Evolutionary conservation across 2,113 vertebrate species (phyloP), one percentile per base, ranked within the genome.

Genomic region (Megaptera novaeangliae): DNA sequence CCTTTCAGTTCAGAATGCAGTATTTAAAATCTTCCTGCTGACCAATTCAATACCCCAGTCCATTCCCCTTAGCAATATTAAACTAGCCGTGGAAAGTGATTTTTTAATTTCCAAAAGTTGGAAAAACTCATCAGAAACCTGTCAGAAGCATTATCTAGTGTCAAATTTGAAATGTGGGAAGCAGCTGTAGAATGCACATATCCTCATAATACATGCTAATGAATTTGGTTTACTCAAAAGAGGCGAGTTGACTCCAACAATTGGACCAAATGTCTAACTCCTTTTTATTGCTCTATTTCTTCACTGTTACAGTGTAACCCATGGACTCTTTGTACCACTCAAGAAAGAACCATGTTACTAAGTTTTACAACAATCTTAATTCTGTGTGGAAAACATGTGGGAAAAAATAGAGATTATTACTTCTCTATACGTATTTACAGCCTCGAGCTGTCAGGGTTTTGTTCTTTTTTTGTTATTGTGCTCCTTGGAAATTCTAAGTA

Each of bases 291-390:
- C 95, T 88, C 75, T 97, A 41, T 92, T 97, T 96, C 2, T 39
- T 98, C 97, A 96, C 63, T 97, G 91, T 97, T 94, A 91, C 68
- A 94, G 88, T 96, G 93, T 92, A 44, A 0, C 96, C 92, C 93
- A 91, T 82, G 84, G 95, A 90, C 95, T 98, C 97, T 96, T 96
- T 97, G n/a, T 94, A 95, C 41, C 25, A 92, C 20, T 78, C 31
- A 91, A 97, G 96, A 88, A 82, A 97, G 5, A 66, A 34, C 64
- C 96, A 96, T 88, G 85, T 84, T 96, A 41, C 29, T 63, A 68
- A 96, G 88, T 98, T 97, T 98, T 95, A 96, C 81, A 97, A 96
- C 13, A 91, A 39, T 52, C 64, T 98, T 98, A 96, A 96, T 97
- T 97, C 69, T 83, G 88, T 88, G 57, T 68, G 46, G n/a, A 92